Base-by-base conservation (phyloP, 2,113 vertebrate species). In the Notarius quadriscutis region DNA sequence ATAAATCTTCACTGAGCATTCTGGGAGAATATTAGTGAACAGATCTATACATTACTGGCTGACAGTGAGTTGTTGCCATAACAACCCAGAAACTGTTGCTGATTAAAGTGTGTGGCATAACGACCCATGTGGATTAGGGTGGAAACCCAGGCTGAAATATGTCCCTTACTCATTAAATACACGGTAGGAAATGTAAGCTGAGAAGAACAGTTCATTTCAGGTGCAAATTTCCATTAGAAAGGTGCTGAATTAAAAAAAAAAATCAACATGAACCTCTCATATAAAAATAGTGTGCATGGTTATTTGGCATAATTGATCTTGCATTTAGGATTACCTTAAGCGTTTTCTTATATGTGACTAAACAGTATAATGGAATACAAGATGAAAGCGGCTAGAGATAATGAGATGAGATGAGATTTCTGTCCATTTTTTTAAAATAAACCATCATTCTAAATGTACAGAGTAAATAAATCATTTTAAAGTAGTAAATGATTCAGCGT, bases 81-180 rank as follows among this genome's bases (percentile, higher is more conserved):
- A 86, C 87, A 86, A 88, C 90, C 15, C 84, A 84, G 87, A 86
- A 89, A 85, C 53, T n/a, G 9, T 48, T 12, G 67, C 71, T 90
- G 87, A 87, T 90, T 87, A 89, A 50, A 71, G 74, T 75, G 79
- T n/a, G 71, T 79, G 63, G 71, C 57, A 65, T 75, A 79, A 83
- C 60, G 83, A 88, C 72, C 84, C 80, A 74, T 51, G 53, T 69
- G 77, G 55, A 83, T 83, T 63, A 74, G 41, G 71, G 86, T 88
- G 84, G 84, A 89, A 87, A 88, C 86, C 84, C 72, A 78, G 84
- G 58, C 84, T 83, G 30, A 88, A 91, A 84, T 74, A 87, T 91
- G 88, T 83, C 80, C 71, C 14, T 74, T 58, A 77, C 63, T 81
- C 83, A 83, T 63, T 88, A 69, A 65, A 88, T 17, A 10, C 51